Evolutionary conservation across 2,888 invertebrate species (phyloP), one percentile per base, ranked within the genome.

Genomic region (Leptarthrus brevirostris): DNA sequence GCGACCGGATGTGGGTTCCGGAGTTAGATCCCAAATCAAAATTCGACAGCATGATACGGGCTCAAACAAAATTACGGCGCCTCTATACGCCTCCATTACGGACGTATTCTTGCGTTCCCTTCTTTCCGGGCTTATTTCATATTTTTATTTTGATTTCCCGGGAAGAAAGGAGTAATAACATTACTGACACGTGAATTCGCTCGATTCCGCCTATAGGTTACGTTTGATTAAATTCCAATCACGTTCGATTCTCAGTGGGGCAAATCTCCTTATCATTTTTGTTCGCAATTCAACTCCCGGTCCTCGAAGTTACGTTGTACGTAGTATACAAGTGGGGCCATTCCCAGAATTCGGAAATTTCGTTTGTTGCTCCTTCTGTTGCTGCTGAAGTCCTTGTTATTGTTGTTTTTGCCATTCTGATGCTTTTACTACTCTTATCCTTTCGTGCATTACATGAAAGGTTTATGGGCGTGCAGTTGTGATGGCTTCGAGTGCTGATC

Each of bases 151-250:
- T 69, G 49, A 52, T 69, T 69, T 69, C 34, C 69, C 44, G 52
- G 34, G 69, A 69, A 69, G 52, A 69, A 69, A 69, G 69, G 69
- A 69, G 61, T 73, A 69, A 69, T 56, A 73, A 69, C 54, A 73
- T 73, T 73, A 73, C 69, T 47, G 47, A 70, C 69, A 70, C 69
- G 64, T 73, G 73, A 73, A 73, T 73, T 73, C 53, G 40, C 26
- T 30, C 44, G 26, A 53, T 73, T 66, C 53, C 40, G 61, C 44
- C 70, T 53, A 30, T 44, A 47, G 71, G 71, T 71, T 47, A 34
- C 26, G 52, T 71, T 74, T 74, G 64, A 74, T 74, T 74, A 71
- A 54, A 74, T 74, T 74, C 74, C 53, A 71, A 74, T 74, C 74
- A 74, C 71, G 74, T 74, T 74, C 71, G 34, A 73, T 66, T 73